Base-by-base conservation (phyloP, 2,113 vertebrate genomes). In the Erinaceus europaeus region DNA sequence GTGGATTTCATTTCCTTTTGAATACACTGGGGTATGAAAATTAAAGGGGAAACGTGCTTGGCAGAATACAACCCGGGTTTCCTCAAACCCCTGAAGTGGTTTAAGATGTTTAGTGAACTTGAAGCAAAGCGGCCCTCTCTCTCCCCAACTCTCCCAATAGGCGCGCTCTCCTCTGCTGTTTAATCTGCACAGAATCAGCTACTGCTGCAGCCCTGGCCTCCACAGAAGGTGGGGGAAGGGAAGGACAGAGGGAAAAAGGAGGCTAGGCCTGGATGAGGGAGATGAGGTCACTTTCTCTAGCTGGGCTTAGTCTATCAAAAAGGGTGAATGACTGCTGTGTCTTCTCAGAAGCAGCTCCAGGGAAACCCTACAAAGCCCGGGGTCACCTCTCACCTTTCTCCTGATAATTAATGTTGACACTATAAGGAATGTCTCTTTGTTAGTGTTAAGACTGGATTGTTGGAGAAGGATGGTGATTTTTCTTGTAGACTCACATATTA, bases 1-100 rank as follows among this genome's bases (percentile, higher is more conserved):
- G 91, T 95, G 95, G 94, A 21, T 82, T 92, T 93, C 91, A 93
- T 95, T 95, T 95, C 95, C 95, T 86, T 65, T 27, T 40, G 90
- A 94, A 94, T 89, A 78, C 94, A 68, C 94, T 91, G 53, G 95
- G 94, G 95, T 71, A 89, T 82, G 92, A 83, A 92, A 90, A 94
- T 64, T n/a, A 29, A 89, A 93, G 82, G 76, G 90, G 67, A 94
- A 91, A 67, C n/a, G 80, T 85, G 90, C 78, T 92, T 90, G 91
- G 89, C 82, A 90, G 82, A 85, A 81, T n/a, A 40, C 92, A 68
- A 34, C 77, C 83, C 44, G 29, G 89, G 88, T 78, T 92, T 92
- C 90, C 67, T 82, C 74, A 64, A 83, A 11, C 72, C 81, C 91
- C 92, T 72, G 89, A 90, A 86, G 71, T 67, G 90, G 91, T 90